Conservation (phyloP, 1,140 invertebrate genomes). For the Leptopilina clavipes region DNA sequence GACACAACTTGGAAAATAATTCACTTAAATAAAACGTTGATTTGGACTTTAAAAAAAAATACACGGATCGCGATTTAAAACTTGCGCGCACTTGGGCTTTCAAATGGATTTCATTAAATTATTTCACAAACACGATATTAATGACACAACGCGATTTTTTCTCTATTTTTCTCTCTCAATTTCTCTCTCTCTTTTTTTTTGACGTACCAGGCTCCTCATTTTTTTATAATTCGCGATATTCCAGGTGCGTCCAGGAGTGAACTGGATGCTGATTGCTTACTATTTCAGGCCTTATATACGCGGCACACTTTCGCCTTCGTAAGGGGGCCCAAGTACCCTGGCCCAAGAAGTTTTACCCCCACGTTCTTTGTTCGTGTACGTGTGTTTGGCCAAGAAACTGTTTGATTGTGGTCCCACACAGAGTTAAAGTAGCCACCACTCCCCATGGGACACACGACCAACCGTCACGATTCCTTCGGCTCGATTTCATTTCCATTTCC, state of each 20-base stretch:
- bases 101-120: slow-evolving; percentile 34
- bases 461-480: slow-evolving; percentile 60
- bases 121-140: slow-evolving; percentile 41
- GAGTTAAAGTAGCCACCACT: slow-evolving; percentile 62
- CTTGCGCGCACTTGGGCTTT: slow-evolving; percentile 39
- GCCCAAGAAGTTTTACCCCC: slow-evolving; percentile 62
- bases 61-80: slow-evolving; percentile 40
- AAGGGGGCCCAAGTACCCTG: slow-evolving; percentile 59
- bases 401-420: slow-evolving; percentile 48
- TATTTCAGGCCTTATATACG: slow-evolving; percentile 78
- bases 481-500: slow-evolving; percentile 55
- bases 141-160: slow-evolving; percentile 28
- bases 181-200: background rate
- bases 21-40: slow-evolving; percentile 18
- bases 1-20: slow-evolving; percentile 22
- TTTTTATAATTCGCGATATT: slow-evolving; percentile 70
- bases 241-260: slow-evolving; percentile 80
- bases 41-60: background rate
- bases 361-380: slow-evolving; percentile 67
- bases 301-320: slow-evolving; percentile 75
- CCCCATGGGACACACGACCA: slow-evolving; percentile 68
- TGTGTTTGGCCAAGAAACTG: slow-evolving; percentile 47
- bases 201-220: slow-evolving; percentile 75
- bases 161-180: no score
- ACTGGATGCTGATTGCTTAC: slow-evolving; percentile 81